Evolutionary conservation across 2,888 invertebrate species (phyloP), one percentile per base, ranked within the genome.

Genomic region (Lasioglossum villosulum): DNA sequence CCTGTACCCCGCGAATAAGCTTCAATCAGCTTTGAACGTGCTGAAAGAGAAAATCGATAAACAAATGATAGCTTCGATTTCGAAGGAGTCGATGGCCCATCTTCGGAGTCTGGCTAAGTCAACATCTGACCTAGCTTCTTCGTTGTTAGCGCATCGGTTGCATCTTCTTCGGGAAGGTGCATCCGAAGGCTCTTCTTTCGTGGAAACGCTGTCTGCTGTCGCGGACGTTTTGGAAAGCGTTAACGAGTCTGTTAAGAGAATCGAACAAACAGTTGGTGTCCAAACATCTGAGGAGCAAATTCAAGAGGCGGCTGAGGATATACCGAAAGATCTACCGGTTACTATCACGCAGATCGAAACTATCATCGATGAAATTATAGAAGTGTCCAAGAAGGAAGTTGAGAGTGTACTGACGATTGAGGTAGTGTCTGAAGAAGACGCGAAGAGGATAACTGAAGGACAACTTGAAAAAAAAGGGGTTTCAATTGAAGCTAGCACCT

Each of bases 191-290:
- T 90, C 92, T 1, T 94, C 95, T 0, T 90, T 94, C 23, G 89
- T 94, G 23, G 95, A 95, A 80, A 95, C 94, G 0, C 88, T 95
- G 27, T 88, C 91, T 4, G 94, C 93, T 37, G 92, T 94, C 19
- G 85, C 92, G 5, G 91, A 91, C 8, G 93, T 94, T 2, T 78
- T 94, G 23, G 86, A 93, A n/a, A 90, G 89, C 5, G 92, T 94
- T 12, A 91, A 90, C 56, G 86, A 91, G 75, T 79, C 91, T 6
- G 92, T 94, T 42, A 68, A 4, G 5, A 52, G n/a, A 0, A 86
- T 90, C n/a, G 76, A 84, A 14, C 45, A 76, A 2, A 45, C 70
- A 1, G 56, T 27, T 4, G 48, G 19, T 0, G 74, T n/a, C 0
- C 88, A 88, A 56, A 82, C 88, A 5, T 59, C 70, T 0, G 48